Conservation (phyloP, 2,888 invertebrate species). For the Syrista parreyssii region DNA sequence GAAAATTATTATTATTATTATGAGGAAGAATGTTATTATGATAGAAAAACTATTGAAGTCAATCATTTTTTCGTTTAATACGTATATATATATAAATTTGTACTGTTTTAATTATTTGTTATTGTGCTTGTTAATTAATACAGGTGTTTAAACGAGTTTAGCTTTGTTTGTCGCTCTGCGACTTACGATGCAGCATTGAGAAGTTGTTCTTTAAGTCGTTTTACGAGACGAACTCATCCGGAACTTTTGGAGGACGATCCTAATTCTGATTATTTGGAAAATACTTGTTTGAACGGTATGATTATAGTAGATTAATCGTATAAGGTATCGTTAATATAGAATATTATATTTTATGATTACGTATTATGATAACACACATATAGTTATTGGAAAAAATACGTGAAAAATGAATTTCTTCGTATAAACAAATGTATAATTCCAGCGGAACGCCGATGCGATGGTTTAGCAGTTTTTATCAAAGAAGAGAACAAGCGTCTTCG, state of each 20-base stretch:
- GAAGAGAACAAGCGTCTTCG: constrained; percentile 89
- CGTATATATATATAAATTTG: background rate
- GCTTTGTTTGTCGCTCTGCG: constrained; percentile 88
- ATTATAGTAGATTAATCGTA: background rate
- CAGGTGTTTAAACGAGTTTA: constrained; percentile 86
- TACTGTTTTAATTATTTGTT: background rate
- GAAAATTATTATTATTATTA: background rate
- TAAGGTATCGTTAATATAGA: background rate
- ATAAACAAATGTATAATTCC: constrained; percentile 8
- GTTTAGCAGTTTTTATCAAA: constrained; percentile 87
- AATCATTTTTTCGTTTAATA: too few relatives aligned
- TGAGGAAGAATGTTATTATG: background rate
- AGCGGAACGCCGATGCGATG: constrained; percentile 90
- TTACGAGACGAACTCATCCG: constrained; percentile 88
- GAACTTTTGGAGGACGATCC: constrained; percentile 87
- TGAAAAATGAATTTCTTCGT: background rate
- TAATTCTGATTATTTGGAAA: constrained; percentile 90
- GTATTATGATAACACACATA: background rate
- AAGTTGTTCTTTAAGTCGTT: constrained; percentile 83
- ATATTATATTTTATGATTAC: background rate
- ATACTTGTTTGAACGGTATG: constrained; percentile 87
- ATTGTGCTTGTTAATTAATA: background rate
- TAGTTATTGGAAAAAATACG: background rate
- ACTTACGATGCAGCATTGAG: constrained; percentile 83
- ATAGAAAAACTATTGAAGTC: background rate